Evolutionary conservation across 2,113 vertebrate genomes (phyloP), one percentile per base, ranked within the genome.

Genomic region (Pholis gunnellus): DNA sequence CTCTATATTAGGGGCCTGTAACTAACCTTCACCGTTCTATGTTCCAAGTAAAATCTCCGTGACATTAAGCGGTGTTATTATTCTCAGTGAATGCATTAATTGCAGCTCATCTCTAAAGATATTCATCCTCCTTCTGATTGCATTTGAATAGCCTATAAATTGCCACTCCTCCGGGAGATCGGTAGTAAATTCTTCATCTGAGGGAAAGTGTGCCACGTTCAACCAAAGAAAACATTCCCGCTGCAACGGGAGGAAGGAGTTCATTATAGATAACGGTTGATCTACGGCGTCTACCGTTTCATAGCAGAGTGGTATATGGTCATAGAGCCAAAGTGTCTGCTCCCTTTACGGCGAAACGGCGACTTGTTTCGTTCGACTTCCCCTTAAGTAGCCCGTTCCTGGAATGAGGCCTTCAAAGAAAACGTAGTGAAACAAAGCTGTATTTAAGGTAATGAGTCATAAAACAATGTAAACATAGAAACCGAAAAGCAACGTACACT

Each of bases 401-500:
- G 64, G 72, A 83, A 68, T 59, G 25, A 68, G 52, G 25, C 52
- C 66, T 78, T 22, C 66, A 71, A 59, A 76, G 27, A 76, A 69
- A 69, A 72, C 50, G 6, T 79, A 64, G 57, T 61, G 69, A 72
- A 80, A 71, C n/a, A 67, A 71, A 68, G 72, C 38, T 42, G 65
- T n/a, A 60, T 72, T 78, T 66, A 72, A 48, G 36, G 38, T 42
- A 72, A 22, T 66, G 65, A 76, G 68, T 81, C 22, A 48, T 74
- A 79, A 83, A 81, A 84, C 18, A 54, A 72, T 40, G 13, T 73
- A 38, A 79, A 75, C 40, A 18, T 13, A 10, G 6, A 83, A 67
- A 66, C 69, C 78, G 29, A 81, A 44, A 73, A 44, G 42, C 61
- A 80, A 78, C 14, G 46, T 78, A 66, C 82, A 77, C 85, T 87